Evolutionary conservation across 1,140 invertebrate species (phyloP), one percentile per base, ranked within the genome.

Genomic region (Hylaeus anthracinus): DNA sequence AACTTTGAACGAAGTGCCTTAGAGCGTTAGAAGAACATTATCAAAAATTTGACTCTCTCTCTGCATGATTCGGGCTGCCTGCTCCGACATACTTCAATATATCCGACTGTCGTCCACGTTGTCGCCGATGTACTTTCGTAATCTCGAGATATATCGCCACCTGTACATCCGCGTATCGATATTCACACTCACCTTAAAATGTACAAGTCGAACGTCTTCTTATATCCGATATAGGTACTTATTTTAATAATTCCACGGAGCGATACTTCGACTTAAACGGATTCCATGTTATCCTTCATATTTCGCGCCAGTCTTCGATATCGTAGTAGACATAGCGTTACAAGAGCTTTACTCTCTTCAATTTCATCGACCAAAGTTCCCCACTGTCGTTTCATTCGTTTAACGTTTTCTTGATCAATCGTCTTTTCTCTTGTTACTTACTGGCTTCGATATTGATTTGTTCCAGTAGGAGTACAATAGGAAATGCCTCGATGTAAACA

Each of bases 111-210:
- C 56, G 60, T 45, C 70, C 70, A 65, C 74, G 81, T 83, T 72
- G 72, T 56, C 81, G 74, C 74, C 79, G 60, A 86, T 86, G 64
- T 86, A 86, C 86, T 63, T 72, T 61, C 85, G 84, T 86, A 86
- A 86, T 86, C 85, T 83, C 72, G 43, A 74, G 73, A 86, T 81
- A 86, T 80, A 83, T 86, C 85, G 71, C n/a, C 5, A 63, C 72
- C 26, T 85, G 83, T 85, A 74, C 65, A 71, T 41, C 39, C 63
- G 56, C 66, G 69, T 85, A 82, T 79, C 83, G 72, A 51, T 71
- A 58, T 70, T 26, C 66, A 48, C 37, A 37, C 71, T 65, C 43
- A 43, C 58, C 58, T 78, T 76, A 71, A 74, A 58, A 78, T 72
- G 74, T 72, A 81, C 79, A 71, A 81, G 55, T 76, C 65, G 64